phyloP scores from a whole-genome alignment of 2,113 vertebrate genomes.

The Prunella fulvescens region DNA sequence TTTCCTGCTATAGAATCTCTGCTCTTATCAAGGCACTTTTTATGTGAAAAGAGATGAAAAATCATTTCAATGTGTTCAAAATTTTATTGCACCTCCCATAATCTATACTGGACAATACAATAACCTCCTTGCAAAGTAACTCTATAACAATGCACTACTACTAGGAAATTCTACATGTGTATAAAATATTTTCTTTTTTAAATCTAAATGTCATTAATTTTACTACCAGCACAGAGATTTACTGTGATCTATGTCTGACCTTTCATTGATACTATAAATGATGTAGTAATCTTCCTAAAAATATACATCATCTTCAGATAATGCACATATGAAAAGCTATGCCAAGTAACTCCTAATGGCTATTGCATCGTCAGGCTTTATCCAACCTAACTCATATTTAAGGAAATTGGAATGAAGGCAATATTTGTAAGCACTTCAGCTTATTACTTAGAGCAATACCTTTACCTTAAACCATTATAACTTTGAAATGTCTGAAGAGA shows the following conservation, averaged over 20 bases:
- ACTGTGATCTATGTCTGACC: not conserved
- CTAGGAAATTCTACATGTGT: not conserved
- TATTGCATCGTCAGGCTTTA: not conserved
- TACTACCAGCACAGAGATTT: not conserved
- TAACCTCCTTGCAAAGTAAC: not conserved
- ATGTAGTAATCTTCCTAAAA: not conserved
- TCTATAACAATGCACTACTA: not conserved
- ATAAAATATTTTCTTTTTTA: not conserved
- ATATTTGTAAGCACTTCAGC: not conserved
- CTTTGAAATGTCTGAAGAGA: not conserved
- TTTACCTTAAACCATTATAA: not conserved
- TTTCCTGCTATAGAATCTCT: not conserved
- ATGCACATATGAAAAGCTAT: not conserved
- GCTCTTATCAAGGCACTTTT: not conserved
- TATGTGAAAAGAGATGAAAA: not conserved
- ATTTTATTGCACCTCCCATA: not conserved
- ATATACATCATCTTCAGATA: not conserved
- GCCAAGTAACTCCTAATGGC: not conserved
- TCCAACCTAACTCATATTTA: not conserved
- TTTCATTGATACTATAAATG: not conserved
- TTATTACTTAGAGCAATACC: not conserved
- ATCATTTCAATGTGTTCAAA: not conserved
- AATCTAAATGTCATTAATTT: not conserved
- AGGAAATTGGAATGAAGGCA: not conserved
- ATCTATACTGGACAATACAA: not conserved